Conservation (phyloP, 2,888 invertebrate genomes). For the Ernsta delagoae region DNA sequence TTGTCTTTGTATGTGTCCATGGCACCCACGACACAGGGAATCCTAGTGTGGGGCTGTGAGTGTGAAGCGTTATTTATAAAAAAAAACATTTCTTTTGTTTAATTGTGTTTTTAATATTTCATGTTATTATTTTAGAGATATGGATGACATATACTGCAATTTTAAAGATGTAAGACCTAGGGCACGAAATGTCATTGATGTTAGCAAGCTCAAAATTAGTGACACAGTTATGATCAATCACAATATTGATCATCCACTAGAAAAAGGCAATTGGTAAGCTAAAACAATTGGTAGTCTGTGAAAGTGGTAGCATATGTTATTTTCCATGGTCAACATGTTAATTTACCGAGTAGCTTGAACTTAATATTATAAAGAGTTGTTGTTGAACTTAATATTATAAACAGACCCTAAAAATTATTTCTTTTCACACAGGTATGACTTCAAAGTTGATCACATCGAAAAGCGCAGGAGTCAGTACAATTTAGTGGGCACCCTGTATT, state of each 20-base stretch:
- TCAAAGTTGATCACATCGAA: slow-evolving; percentile 77
- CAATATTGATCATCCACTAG: slow-evolving; percentile 88
- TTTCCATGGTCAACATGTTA: too few relatives aligned
- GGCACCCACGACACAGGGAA: too few relatives aligned
- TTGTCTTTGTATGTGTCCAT: too few relatives aligned
- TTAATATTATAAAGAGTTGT: too few relatives aligned
- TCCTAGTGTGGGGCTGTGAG: too few relatives aligned
- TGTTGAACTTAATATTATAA: too few relatives aligned
- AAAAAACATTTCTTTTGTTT: too few relatives aligned
- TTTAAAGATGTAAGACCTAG: slow-evolving; percentile 88
- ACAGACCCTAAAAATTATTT: too few relatives aligned
- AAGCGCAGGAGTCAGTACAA: slow-evolving; percentile 66
- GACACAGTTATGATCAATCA: slow-evolving; percentile 90
- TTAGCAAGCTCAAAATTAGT: slow-evolving; percentile 83
- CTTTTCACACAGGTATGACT: slow-evolving; percentile 78
- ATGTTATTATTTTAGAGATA: slow-evolving; percentile 53
- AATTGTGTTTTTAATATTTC: background rate
- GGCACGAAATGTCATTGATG: slow-evolving; percentile 81
- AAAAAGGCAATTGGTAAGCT: slow-evolving; percentile 88
- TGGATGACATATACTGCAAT: slow-evolving; percentile 65
- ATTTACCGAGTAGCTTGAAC: too few relatives aligned
- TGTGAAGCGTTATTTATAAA: too few relatives aligned
- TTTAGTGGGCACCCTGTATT: slow-evolving; percentile 84
- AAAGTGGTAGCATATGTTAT: too few relatives aligned
- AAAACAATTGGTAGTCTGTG: too few relatives aligned